These are phyloP conservation scores for Diphyllodes magnificus DNA, from an alignment of 2,113 vertebrate genomes.

Conservation along the genomic window DNA sequence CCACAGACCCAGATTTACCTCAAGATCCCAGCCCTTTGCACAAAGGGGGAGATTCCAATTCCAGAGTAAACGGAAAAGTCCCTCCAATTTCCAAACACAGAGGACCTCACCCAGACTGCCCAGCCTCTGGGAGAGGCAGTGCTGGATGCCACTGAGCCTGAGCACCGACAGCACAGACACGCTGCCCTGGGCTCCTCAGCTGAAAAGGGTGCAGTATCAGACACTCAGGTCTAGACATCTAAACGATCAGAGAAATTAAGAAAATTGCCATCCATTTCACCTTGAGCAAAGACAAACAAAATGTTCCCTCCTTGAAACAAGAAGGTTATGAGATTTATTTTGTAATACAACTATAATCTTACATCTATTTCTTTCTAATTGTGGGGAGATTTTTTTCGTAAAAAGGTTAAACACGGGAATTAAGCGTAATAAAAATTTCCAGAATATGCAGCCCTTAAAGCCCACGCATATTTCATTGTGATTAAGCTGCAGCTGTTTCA, in stretches of 20 bases:
- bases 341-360: not conserved
- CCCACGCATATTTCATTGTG: not conserved
- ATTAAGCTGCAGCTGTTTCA: slow-evolving; percentile 42
- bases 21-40: not conserved
- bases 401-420: slow-evolving; percentile 35
- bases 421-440: slow-evolving; percentile 22
- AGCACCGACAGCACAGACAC: not conserved
- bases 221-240: not conserved
- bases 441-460: slow-evolving; percentile 4
- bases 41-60: not conserved
- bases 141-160: not conserved
- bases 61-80: not conserved
- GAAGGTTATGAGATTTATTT: not conserved
- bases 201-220: not conserved
- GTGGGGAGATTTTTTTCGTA: not conserved
- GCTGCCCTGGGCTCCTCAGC: not conserved
- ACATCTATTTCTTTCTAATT: not conserved
- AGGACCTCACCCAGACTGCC: not conserved
- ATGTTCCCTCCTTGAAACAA: not conserved
- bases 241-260: slow-evolving; percentile 3
- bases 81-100: not conserved
- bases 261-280: not conserved
- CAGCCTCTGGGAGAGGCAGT: not conserved
- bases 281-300: not conserved
- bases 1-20: not conserved